Percentiles rank a stretch among this genome's conserved stretches.
phyloP scores from a whole-genome alignment of 1,140 invertebrate species.

The Cotesia vestalis region DNA sequence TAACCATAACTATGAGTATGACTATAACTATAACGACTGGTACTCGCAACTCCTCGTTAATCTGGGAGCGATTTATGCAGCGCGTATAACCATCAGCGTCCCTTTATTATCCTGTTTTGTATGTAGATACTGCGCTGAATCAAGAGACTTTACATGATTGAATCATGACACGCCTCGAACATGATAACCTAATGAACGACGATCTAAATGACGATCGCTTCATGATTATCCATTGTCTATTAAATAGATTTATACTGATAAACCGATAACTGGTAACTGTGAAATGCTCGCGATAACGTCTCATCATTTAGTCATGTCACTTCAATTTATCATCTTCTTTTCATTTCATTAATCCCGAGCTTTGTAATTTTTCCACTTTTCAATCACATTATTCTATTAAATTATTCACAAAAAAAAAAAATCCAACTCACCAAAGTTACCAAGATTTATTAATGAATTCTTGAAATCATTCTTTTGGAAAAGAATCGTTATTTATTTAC shows the following conservation, averaged over 20 bases:
- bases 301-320: constrained; percentile 14
- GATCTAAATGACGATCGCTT: constrained; percentile 61
- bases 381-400: too few species aligned
- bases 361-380: too few species aligned
- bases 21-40: too few species aligned
- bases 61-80: too few species aligned
- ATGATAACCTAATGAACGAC: constrained; percentile 63
- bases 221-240: constrained; percentile 62
- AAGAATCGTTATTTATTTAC: too few species aligned
- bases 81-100: constrained; percentile 39
- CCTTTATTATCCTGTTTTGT: constrained; percentile 59
- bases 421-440: too few species aligned
- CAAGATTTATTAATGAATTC: too few species aligned
- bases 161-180: constrained; percentile 59
- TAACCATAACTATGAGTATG: too few species aligned
- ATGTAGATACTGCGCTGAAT: constrained; percentile 54
- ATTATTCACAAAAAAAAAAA: too few species aligned
- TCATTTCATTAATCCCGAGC: background rate
- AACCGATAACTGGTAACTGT: background rate
- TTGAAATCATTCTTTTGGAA: too few species aligned
- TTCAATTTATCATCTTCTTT: background rate
- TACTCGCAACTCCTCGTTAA: too few species aligned
- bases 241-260: constrained; percentile 56
- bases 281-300: constrained; percentile 32
- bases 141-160: constrained; percentile 60